Percentiles rank a stretch among this genome's conserved stretches.
phyloP scores from a whole-genome alignment of 2,888 invertebrate genomes.

The Sipunculus nudus region DNA sequence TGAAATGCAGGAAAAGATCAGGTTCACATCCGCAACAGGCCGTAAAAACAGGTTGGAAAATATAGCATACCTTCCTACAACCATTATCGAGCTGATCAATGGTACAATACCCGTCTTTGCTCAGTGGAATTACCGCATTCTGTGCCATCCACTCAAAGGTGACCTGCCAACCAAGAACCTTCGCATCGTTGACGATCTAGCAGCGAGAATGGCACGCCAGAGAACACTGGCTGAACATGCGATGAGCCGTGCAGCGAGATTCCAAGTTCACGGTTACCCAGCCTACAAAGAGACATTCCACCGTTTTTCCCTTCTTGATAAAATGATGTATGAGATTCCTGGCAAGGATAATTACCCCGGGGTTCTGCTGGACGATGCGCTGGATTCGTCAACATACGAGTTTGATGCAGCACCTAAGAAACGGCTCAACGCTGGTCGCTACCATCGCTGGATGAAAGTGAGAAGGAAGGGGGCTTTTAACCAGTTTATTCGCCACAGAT shows the following conservation, averaged over 20 bases:
- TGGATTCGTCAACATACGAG: slow-evolving; percentile 21
- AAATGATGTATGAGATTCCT: slow-evolving; percentile 46
- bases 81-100: slow-evolving; percentile 40
- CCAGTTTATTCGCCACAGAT: slow-evolving; percentile 1
- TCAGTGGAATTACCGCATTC: slow-evolving; percentile 44
- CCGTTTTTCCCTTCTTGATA: slow-evolving; percentile 43
- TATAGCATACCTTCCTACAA: slow-evolving; percentile 49
- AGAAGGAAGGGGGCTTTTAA: slow-evolving; percentile 9
- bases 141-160: slow-evolving; percentile 41
- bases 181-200: slow-evolving; percentile 46
- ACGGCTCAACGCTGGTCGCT: slow-evolving; percentile 18
- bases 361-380: slow-evolving; percentile 32
- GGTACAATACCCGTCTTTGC: slow-evolving; percentile 30
- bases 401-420: not conserved
- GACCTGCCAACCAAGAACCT: slow-evolving; percentile 42
- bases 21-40: slow-evolving; percentile 47
- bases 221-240: not conserved
- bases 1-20: slow-evolving; percentile 47
- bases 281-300: no score
- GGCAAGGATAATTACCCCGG: slow-evolving; percentile 48
- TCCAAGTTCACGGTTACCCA: no score
- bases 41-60: slow-evolving; percentile 45
- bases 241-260: slow-evolving; percentile 1
- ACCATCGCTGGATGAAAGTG: slow-evolving; percentile 15
- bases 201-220: slow-evolving; percentile 26